phyloP scores from a whole-genome alignment of 2,888 invertebrate genomes.

The Fragum whitleyi region DNA sequence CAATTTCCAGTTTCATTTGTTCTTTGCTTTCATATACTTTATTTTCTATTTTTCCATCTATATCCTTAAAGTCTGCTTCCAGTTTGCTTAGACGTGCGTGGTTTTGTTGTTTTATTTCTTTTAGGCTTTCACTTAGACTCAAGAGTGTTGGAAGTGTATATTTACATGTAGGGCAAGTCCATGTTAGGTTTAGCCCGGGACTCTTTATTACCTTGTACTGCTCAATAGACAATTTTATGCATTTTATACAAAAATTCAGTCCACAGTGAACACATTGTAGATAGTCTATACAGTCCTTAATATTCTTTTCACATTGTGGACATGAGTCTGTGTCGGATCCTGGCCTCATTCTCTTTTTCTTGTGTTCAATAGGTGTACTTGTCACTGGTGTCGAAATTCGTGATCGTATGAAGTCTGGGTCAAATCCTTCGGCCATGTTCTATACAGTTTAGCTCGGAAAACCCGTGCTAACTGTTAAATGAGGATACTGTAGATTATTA shows the following conservation, averaged over 20 bases:
- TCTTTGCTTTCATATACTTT: not conserved
- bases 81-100: not conserved
- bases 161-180: not conserved
- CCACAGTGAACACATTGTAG: constrained; percentile 2
- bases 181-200: not conserved
- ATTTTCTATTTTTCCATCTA: not conserved
- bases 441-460: not conserved
- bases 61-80: not conserved
- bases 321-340: not conserved
- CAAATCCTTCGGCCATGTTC: not conserved
- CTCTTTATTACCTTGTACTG: not conserved
- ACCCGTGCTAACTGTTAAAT: not conserved
- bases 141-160: constrained; percentile 1
- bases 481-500: not conserved
- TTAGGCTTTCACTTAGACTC: not conserved
- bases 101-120: not conserved
- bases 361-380: not conserved
- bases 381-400: not conserved
- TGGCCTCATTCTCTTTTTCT: not conserved
- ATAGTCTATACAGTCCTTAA: not conserved
- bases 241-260: constrained; percentile 8
- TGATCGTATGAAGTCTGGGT: not conserved
- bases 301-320: not conserved
- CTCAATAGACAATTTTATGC: not conserved
- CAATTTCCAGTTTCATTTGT: not conserved